Evolutionary conservation across 2,797 vertebrate species (phyloP).

Genomic region (Pachyuromys duprasi): DNA sequence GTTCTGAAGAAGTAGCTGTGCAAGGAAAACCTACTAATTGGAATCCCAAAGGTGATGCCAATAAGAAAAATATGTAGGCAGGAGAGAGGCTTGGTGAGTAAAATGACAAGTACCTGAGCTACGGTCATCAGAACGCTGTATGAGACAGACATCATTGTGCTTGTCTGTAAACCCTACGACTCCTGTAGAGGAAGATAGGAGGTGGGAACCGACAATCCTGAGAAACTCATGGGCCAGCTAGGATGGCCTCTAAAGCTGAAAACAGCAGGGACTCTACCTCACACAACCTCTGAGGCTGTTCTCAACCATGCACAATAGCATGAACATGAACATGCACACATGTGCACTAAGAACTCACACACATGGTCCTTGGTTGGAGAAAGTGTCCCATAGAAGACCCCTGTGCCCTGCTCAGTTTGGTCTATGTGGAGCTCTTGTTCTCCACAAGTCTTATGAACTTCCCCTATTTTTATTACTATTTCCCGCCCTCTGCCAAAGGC

Average conservation of each 20-base stretch:
- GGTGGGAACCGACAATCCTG: background rate
- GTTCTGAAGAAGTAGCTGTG: background rate
- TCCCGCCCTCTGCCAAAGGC: too few species aligned
- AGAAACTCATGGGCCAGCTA: background rate
- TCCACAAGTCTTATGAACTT: too few species aligned
- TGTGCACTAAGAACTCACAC: background rate
- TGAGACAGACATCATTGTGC: too few species aligned
- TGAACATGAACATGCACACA: background rate
- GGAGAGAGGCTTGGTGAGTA: background rate
- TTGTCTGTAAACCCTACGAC: background rate
- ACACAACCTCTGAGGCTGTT: background rate
- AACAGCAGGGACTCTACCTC: background rate
- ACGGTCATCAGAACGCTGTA: background rate
- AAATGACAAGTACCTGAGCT: background rate
- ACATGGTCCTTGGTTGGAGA: too few species aligned
- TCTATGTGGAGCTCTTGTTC: too few species aligned
- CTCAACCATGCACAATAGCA: background rate
- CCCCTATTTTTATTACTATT: too few species aligned
- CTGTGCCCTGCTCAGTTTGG: too few species aligned
- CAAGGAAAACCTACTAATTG: constrained; percentile 6
- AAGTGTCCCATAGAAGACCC: too few species aligned
- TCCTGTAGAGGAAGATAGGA: background rate
- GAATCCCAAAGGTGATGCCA: background rate
- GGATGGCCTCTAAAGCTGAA: background rate
- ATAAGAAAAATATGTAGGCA: background rate